phyloP scores from a whole-genome alignment of 2,113 vertebrate species.

The Cyprinodon tularosa region DNA sequence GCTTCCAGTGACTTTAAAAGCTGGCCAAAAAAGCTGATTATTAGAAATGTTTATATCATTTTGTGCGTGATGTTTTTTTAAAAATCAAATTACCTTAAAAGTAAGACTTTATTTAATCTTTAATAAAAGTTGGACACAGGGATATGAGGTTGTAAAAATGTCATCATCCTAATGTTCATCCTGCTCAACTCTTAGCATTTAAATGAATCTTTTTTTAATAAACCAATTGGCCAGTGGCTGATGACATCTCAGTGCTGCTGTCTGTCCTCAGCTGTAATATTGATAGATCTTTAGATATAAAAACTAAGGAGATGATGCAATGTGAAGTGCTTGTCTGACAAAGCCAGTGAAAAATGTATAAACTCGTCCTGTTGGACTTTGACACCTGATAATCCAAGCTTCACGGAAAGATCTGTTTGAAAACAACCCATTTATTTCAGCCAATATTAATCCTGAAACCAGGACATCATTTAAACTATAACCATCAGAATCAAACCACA shows the following conservation, averaged over 20 bases:
- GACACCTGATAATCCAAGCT: neutral
- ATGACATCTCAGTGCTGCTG: constrained; percentile 9
- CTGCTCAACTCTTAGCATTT: constrained; percentile 9
- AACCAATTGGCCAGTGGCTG: neutral
- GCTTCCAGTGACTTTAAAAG: too few relatives aligned
- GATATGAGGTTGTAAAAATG: too few relatives aligned
- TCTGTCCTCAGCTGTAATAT: neutral
- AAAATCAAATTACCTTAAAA: too few relatives aligned
- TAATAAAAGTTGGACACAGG: too few relatives aligned
- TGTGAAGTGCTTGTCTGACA: neutral
- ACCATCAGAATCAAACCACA: constrained; percentile 6
- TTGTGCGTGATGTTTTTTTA: too few relatives aligned
- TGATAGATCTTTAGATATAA: neutral
- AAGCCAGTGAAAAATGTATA: neutral
- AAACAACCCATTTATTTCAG: neutral
- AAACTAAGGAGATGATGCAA: neutral
- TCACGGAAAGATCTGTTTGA: neutral
- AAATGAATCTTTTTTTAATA: constrained; percentile 2
- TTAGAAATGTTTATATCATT: too few relatives aligned
- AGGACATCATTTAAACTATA: constrained; percentile 12
- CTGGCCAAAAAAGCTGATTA: too few relatives aligned
- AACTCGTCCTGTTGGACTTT: neutral
- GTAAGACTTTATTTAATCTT: too few relatives aligned
- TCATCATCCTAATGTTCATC: too few relatives aligned
- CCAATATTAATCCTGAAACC: neutral